A percentile compares a stretch with the other conserved stretches of the same genome.
These are phyloP conservation scores for Pteronura brasiliensis DNA, from an alignment of 2,113 vertebrate genomes.

Conservation along the genomic window DNA sequence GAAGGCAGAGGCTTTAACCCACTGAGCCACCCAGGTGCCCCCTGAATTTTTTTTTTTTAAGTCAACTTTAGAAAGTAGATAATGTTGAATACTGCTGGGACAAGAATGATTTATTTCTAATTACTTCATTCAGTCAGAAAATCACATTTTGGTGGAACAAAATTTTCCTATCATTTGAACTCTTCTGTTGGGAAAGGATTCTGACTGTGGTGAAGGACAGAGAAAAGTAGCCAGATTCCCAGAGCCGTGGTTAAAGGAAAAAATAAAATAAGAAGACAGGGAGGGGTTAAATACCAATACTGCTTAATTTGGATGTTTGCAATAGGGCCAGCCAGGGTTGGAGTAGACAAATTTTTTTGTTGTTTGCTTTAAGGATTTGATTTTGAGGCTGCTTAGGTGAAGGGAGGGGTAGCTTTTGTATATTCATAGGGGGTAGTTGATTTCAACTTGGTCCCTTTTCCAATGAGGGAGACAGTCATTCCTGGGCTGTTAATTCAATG, in stretches of 20 bases:
- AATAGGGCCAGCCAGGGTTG: background rate
- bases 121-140: background rate
- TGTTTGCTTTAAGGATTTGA: background rate
- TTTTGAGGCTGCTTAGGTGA: background rate
- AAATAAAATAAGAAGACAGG: background rate
- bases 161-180: background rate
- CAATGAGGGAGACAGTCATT: background rate
- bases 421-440: background rate
- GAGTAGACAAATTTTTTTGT: background rate
- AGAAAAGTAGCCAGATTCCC: background rate
- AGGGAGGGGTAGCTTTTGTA: background rate
- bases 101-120: slow-evolving; percentile 6
- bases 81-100: background rate
- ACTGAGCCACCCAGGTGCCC: too few species aligned
- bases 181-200: background rate
- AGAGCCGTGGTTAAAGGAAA: background rate
- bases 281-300: too few species aligned
- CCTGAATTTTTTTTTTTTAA: background rate
- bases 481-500: background rate
- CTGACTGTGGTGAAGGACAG: background rate
- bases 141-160: background rate
- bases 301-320: background rate
- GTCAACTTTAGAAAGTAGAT: background rate
- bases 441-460: background rate
- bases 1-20: too few species aligned